Conservation (phyloP, 1,140 invertebrate species). For the Pseudomyrmex sp. region DNA sequence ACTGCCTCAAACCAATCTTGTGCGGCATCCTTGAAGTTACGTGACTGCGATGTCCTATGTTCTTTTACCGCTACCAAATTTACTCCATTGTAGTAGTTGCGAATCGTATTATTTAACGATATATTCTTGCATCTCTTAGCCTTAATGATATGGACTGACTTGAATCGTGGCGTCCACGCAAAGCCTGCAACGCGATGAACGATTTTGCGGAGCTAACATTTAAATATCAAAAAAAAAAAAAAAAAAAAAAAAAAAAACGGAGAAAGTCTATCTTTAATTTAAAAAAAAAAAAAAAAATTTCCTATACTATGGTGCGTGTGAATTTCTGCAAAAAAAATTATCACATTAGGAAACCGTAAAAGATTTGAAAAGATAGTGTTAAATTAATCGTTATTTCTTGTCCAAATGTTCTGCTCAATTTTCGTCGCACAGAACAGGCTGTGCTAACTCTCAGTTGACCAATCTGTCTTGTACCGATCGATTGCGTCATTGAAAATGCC, state of each 20-base stretch:
- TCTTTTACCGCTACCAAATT: slow-evolving; percentile 69
- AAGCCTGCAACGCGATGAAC: slow-evolving; percentile 49
- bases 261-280: slow-evolving; percentile 37
- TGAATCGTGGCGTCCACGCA: slow-evolving; percentile 51
- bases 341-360: slow-evolving; percentile 1
- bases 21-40: slow-evolving; percentile 68
- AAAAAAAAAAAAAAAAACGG: slow-evolving; percentile 25
- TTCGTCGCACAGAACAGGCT: slow-evolving; percentile 73
- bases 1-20: slow-evolving; percentile 69
- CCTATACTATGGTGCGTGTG: slow-evolving; percentile 21
- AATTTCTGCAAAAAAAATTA: slow-evolving; percentile 38
- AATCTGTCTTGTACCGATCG: slow-evolving; percentile 68
- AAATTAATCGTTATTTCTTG: slow-evolving; percentile 66
- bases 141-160: slow-evolving; percentile 61
- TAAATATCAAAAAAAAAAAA: slow-evolving; percentile 34
- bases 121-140: slow-evolving; percentile 73
- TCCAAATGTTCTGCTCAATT: slow-evolving; percentile 74
- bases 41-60: slow-evolving; percentile 70
- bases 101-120: slow-evolving; percentile 73
- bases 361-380: slow-evolving; percentile 27
- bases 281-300: neutral
- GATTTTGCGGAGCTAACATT: slow-evolving; percentile 54
- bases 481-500: slow-evolving; percentile 64
- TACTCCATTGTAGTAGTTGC: slow-evolving; percentile 72
- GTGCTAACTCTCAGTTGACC: slow-evolving; percentile 70